These are phyloP conservation scores for Anguilla megastoma DNA, from an alignment of 2,797 vertebrate species.

Conservation along the genomic window DNA sequence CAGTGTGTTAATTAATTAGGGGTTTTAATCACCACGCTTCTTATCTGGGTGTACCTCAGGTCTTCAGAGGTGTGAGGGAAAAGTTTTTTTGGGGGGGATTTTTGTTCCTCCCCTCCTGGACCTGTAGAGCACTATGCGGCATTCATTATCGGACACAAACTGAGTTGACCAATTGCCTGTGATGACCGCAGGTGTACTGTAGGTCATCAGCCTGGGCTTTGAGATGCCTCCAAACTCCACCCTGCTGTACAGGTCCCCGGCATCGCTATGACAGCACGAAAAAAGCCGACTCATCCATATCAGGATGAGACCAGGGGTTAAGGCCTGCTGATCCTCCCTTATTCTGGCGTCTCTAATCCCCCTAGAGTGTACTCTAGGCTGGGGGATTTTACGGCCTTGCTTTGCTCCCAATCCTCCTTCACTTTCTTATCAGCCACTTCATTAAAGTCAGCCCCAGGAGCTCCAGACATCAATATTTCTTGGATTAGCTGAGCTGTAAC, in stretches of 20 bases:
- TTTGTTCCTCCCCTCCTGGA: background rate
- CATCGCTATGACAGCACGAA: background rate
- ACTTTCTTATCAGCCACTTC: conserved; percentile 7
- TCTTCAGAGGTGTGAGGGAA: background rate
- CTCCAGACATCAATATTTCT: conserved; percentile 10
- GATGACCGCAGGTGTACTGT: background rate
- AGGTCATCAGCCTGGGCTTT: background rate
- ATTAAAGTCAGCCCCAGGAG: background rate
- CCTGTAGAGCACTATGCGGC: background rate
- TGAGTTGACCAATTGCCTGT: background rate
- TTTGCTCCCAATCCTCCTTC: background rate
- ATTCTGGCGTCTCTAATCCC: background rate
- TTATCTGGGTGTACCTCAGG: background rate
- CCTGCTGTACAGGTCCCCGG: background rate
- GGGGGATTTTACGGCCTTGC: conserved; percentile 8
- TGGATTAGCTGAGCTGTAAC: conserved; percentile 3
- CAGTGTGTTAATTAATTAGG: background rate
- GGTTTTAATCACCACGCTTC: background rate
- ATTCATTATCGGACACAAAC: background rate
- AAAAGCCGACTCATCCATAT: background rate
- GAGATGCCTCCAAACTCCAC: background rate
- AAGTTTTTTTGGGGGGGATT: background rate
- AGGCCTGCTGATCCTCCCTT: background rate
- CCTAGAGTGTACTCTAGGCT: conserved; percentile 5
- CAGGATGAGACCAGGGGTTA: background rate